Evolutionary conservation across 2,888 invertebrate genomes (phyloP).

Genomic region (Ryuthela nishihirai): DNA sequence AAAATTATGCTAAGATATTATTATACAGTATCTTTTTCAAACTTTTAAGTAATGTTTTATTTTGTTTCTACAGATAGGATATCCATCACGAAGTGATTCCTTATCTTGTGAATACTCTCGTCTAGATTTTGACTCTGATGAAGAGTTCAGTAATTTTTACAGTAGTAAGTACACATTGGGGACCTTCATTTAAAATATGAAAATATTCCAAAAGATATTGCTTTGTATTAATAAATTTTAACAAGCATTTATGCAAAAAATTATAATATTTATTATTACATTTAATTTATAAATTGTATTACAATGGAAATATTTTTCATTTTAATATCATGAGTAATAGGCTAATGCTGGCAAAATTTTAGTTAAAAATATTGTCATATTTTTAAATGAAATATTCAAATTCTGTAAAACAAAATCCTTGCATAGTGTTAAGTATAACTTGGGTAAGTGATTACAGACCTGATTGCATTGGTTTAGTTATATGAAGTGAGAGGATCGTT

Average conservation of each 20-base stretch:
- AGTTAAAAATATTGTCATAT: too few species aligned
- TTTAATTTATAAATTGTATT: neutral
- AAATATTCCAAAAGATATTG: slow-evolving; percentile 1
- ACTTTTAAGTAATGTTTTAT: neutral
- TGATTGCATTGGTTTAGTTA: too few species aligned
- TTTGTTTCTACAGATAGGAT: slow-evolving; percentile 49
- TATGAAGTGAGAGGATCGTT: too few species aligned
- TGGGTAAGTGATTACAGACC: too few species aligned
- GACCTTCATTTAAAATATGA: too few species aligned
- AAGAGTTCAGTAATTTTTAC: slow-evolving; percentile 81
- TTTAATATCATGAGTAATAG: too few species aligned
- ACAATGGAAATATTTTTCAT: too few species aligned
- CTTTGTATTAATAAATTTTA: neutral
- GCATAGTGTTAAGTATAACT: too few species aligned
- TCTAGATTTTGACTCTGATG: slow-evolving; percentile 85
- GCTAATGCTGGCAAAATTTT: too few species aligned
- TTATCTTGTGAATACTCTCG: slow-evolving; percentile 63
- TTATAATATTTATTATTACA: too few species aligned
- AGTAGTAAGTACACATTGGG: slow-evolving; percentile 59
- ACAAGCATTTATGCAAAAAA: neutral
- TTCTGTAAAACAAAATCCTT: too few species aligned
- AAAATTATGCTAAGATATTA: neutral
- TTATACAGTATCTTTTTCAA: neutral
- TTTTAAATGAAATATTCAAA: too few species aligned
- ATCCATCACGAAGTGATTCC: slow-evolving; percentile 50